Percentiles rank a stretch among this genome's conserved stretches.
phyloP scores from a whole-genome alignment of 2,797 vertebrate genomes.

The Australoheros facetus region DNA sequence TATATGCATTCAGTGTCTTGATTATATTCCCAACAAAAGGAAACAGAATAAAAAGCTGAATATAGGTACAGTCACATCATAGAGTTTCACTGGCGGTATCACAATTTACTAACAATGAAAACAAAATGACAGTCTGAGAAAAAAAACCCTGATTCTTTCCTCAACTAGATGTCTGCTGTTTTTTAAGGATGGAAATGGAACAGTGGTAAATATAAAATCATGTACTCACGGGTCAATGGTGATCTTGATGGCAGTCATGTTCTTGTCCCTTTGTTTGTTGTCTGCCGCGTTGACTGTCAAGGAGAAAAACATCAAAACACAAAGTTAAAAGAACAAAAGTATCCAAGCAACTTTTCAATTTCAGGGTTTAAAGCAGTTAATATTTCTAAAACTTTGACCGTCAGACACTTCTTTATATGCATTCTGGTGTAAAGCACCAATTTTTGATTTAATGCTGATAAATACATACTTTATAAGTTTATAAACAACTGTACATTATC shows the following conservation, averaged over 20 bases:
- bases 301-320: constrained; percentile 13
- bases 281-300: constrained; percentile 95
- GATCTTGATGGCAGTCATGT: constrained; percentile 97
- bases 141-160: too few species aligned
- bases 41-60: neutral
- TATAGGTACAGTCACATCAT: neutral
- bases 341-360: neutral
- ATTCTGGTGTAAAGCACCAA: too few species aligned
- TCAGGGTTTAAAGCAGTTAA: too few species aligned
- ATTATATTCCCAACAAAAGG: too few species aligned
- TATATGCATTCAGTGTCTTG: neutral
- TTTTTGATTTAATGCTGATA: too few species aligned
- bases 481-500: neutral
- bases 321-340: neutral
- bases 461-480: neutral
- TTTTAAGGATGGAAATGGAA: too few species aligned
- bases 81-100: neutral
- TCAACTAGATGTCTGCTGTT: too few species aligned
- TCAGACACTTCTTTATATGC: too few species aligned
- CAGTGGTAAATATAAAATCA: neutral
- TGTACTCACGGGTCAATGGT: constrained; percentile 95
- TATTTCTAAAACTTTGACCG: too few species aligned
- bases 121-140: neutral
- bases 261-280: constrained; percentile 99
- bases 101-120: neutral